Evolutionary conservation across 92 coral and sea anemone genomes (phyloP), one percentile per base, ranked within the genome.

Genomic region (Phymanthus crucifer): DNA sequence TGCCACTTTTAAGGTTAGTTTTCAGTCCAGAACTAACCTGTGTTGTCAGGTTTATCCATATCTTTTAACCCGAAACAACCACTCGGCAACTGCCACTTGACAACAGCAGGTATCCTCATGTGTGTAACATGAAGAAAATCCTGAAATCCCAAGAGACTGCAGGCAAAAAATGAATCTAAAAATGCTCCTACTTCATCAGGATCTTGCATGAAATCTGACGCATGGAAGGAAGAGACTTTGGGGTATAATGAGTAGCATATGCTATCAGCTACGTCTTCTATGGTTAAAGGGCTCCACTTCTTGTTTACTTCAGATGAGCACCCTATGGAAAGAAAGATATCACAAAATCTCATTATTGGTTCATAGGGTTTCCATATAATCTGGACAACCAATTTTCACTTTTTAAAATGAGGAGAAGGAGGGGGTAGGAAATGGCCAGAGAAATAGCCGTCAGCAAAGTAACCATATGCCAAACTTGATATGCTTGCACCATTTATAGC

Each of bases 101-200:
- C 23, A 82, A 82, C 66, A 12, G 79, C 79, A 27, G 86, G 40
- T 24, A 82, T 33, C 31, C 86, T 36, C 70, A 73, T 27, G 67
- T 82, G 86, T 3, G 86, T 75, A 16, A 82, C 86, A 6, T 82
- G 80, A 1, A 82, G 50, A 37, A 73, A 82, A 45, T 82, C 86
- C 21, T 82, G 79, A 82, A 82, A 82, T 17, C 86, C 86, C 6
- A 82, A 36, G 24, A 82, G 36, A 43, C 74, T 74, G 47, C 86
- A 82, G 1, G 80, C 86, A 82, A 73, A 82, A 35, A 82, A 82
- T 1, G 86, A 66, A 17, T 82, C 86, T 36, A 82, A 69, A 64
- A 82, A 82, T 0, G 57, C 10, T 21, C 17, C 34, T 10, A 65
- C 32, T 40, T 82, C 80, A 43, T 82, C 86, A 48, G 66, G 56